These are phyloP conservation scores for Eudemis profundana DNA, from an alignment of 2,888 invertebrate genomes.

Conservation along the genomic window DNA sequence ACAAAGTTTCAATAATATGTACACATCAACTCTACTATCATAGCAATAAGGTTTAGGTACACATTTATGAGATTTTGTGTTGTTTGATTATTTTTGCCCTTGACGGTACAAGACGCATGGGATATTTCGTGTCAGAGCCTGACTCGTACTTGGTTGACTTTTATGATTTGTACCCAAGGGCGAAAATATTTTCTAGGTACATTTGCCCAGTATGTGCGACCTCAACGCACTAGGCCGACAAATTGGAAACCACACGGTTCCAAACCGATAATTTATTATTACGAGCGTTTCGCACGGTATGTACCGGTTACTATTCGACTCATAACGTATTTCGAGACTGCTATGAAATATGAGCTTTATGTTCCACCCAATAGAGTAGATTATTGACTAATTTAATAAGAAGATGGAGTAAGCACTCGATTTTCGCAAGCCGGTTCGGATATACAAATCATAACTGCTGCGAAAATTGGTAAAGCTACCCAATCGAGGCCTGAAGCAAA, in stretches of 20 bases:
- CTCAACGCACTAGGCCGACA: slow-evolving; percentile 36
- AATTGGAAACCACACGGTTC: slow-evolving; percentile 41
- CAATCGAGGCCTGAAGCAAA: neutral
- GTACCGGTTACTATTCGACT: neutral
- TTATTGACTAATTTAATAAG: neutral
- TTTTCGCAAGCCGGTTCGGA: neutral
- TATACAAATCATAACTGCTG: slow-evolving; percentile 2
- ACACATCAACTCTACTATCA: too few species aligned
- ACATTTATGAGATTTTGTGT: too few species aligned
- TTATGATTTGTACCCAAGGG: too few species aligned
- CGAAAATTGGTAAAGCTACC: neutral
- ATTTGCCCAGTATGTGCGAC: slow-evolving; percentile 26
- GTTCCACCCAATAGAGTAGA: neutral
- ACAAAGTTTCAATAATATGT: too few species aligned
- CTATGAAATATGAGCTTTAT: slow-evolving; percentile 20
- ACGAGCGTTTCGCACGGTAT: slow-evolving; percentile 24
- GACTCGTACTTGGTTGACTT: too few species aligned
- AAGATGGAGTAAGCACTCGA: slow-evolving; percentile 5
- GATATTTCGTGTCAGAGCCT: too few species aligned
- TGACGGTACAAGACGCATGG: too few species aligned
- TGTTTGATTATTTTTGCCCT: too few species aligned
- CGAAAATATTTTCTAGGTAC: too few species aligned
- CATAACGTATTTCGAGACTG: neutral
- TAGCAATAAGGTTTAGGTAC: too few species aligned
- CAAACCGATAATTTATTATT: slow-evolving; percentile 36